Base-by-base conservation (phyloP, 1,140 invertebrate species). In the Homalodisca vitripennis region DNA sequence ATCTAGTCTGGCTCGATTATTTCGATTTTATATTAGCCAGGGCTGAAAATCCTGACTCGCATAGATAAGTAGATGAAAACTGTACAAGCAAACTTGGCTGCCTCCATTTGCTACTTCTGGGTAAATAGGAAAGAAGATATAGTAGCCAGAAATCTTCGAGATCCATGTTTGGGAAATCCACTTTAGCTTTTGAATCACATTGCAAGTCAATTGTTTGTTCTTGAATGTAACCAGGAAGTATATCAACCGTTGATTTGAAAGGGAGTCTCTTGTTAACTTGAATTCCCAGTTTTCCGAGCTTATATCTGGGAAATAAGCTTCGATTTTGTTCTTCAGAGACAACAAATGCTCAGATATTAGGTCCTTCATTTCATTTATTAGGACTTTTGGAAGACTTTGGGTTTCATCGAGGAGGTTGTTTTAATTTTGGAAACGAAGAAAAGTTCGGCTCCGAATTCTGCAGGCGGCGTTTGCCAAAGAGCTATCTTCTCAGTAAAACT, bases 21-120 rank as follows among this genome's bases (percentile, higher is more conserved):
- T 71, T 71, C 26, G 66, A 67, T 55, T 71, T 71, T 14, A 27
- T 71, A 31, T 30, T 53, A 57, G 47, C 57, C 66, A 71, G 26
- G n/a, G 51, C 51, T 26, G 70, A 71, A 69, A 69, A 65, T 30
- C 46, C 70, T 20, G 47, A 34, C 53, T 69, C 67, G 65, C 67
- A 69, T 27, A 71, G 32, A 55, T 70, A 69, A 14, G 68, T 64
- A 22, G 70, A 47, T 32, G 55, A 63, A 70, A 69, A 71, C 22
- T 55, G 68, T 31, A 70, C 34, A 20, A 71, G 48, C 22, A 48
- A 48, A n/a, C n/a, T n/a, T 47, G 1, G 30, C 17, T 6, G 67
- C 67, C 55, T 30, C 57, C 24, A 32, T 70, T 31, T 53, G 3
- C 24, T 71, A n/a, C n/a, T n/a, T n/a, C 22, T 68, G 34, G 31